Evolutionary conservation across 2,888 invertebrate species (phyloP).

Genomic region (Drosophila sordidapex): DNA sequence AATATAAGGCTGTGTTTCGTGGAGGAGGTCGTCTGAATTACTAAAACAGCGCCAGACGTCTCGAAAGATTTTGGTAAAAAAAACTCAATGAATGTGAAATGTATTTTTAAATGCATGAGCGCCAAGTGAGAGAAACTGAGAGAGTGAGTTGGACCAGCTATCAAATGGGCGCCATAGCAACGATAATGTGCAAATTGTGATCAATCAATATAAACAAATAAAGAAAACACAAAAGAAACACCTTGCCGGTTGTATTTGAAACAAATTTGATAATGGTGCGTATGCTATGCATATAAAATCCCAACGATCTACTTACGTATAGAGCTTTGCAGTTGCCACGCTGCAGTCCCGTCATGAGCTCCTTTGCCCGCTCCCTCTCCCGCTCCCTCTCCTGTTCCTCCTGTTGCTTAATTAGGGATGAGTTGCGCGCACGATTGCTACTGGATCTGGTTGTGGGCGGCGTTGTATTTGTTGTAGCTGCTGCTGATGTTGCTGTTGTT

Average conservation of each 20-base stretch:
- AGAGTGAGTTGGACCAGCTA: constrained; percentile 19
- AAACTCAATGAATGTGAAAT: constrained; percentile 56
- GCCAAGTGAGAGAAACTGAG: constrained; percentile 13
- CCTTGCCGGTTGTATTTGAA: background rate
- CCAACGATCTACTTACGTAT: constrained; percentile 75
- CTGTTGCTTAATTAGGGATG: constrained; percentile 52
- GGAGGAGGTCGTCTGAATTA: constrained; percentile 63
- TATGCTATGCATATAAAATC: background rate
- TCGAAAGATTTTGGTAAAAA: constrained; percentile 35
- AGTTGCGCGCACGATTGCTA: constrained; percentile 43
- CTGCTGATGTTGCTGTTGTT: constrained; percentile 23
- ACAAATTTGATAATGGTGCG: background rate
- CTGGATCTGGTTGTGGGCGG: constrained; percentile 27
- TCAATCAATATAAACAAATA: constrained; percentile 43
- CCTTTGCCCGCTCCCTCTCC: constrained; percentile 78
- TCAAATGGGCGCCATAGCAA: constrained; percentile 46
- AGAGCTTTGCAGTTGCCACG: constrained; percentile 86
- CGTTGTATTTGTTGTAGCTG: constrained; percentile 39
- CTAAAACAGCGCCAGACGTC: constrained; percentile 49
- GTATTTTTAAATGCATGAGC: constrained; percentile 68
- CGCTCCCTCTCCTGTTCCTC: constrained; percentile 59
- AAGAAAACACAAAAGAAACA: background rate
- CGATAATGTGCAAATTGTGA: constrained; percentile 13
- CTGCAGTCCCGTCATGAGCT: constrained; percentile 87
- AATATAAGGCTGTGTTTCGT: constrained; percentile 33